Base-by-base conservation (phyloP, 2,888 invertebrate genomes). In the Sarcophaga subvicina region DNA sequence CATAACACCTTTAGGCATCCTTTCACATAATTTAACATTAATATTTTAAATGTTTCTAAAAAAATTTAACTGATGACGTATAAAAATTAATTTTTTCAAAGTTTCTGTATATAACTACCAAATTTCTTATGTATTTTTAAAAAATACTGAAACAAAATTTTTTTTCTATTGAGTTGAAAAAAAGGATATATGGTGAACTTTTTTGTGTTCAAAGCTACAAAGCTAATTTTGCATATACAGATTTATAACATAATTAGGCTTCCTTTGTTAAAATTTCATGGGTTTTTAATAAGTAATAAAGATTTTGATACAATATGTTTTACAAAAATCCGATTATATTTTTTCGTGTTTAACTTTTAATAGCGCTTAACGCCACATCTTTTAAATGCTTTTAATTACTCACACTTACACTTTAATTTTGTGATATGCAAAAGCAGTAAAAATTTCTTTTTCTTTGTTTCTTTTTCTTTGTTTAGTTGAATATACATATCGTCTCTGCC, bases 341-440 rank as follows among this genome's bases (percentile, higher is more conserved):
- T 49, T 49, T 14, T 4, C 1, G 4, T 1, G 5, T 54, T 14
- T 14, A 54, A 54, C 54, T 54, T 54, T 54, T 54, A 14, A 54
- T 17, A 54, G 54, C 54, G 12, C 54, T 54, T 54, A 12, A 14
- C 12, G 17, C 17, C 12, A 54, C 17, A 54, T 17, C 4, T 54
- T 54, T 54, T 54, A 12, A 54, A 12, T 54, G 54, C 14, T 54
- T 69, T 47, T 69, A 73, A 62, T 47, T 45, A 62, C 17, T 22
- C 69, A 62, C 60, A 62, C 78, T 60, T 79, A 59, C 49, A 22
- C 20, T 71, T 64, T 63, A 64, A 25, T 20, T 63, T 67, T 17
- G 11, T 25, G 25, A 22, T 14, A 54, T 49, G 49, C 54, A 17
- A 54, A 12, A 17, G n/a, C 70, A 71, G 12, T 17, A 67, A 37